Percentiles rank a stretch among this genome's conserved stretches.
phyloP scores from a whole-genome alignment of 23 tunicate species.

The Trididemnum nubilum region DNA sequence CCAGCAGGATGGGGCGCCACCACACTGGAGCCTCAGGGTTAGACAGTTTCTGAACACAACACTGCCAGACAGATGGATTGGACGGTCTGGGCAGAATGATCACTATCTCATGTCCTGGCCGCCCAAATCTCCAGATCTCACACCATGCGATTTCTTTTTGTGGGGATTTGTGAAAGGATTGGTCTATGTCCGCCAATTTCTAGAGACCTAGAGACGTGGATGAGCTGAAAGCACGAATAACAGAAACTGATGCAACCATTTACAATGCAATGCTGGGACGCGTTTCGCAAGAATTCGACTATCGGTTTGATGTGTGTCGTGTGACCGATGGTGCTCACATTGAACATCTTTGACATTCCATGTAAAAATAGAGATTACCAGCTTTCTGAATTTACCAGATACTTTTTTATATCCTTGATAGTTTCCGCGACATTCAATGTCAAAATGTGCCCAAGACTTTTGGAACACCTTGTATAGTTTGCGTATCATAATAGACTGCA shows the following conservation, averaged over 20 bases:
- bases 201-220: neutral
- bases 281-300: slow-evolving; percentile 25
- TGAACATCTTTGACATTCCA: slow-evolving; percentile 29
- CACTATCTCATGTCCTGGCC: slow-evolving; percentile 28
- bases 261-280: slow-evolving; percentile 40
- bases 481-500: neutral
- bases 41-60: slow-evolving; percentile 36
- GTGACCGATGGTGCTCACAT: slow-evolving; percentile 11
- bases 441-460: slow-evolving; percentile 38
- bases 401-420: slow-evolving; percentile 26
- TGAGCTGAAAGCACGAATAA: slow-evolving; percentile 35
- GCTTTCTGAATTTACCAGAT: slow-evolving; percentile 36
- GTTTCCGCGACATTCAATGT: slow-evolving; percentile 23
- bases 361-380: slow-evolving; percentile 20
- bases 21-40: slow-evolving; percentile 37
- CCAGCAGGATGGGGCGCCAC: slow-evolving; percentile 38
- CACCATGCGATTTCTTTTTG: slow-evolving; percentile 33
- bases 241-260: slow-evolving; percentile 34
- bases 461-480: slow-evolving; percentile 19
- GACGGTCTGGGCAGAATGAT: slow-evolving; percentile 34
- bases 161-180: slow-evolving; percentile 27
- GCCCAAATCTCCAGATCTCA: slow-evolving; percentile 44
- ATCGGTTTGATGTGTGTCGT: too few relatives aligned
- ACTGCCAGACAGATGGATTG: slow-evolving; percentile 40
- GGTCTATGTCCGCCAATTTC: slow-evolving; percentile 20